Percentiles rank a stretch among this genome's conserved stretches.
These are phyloP conservation scores for Sphinx pinastri DNA, from an alignment of 2,888 invertebrate species.

Conservation along the genomic window DNA sequence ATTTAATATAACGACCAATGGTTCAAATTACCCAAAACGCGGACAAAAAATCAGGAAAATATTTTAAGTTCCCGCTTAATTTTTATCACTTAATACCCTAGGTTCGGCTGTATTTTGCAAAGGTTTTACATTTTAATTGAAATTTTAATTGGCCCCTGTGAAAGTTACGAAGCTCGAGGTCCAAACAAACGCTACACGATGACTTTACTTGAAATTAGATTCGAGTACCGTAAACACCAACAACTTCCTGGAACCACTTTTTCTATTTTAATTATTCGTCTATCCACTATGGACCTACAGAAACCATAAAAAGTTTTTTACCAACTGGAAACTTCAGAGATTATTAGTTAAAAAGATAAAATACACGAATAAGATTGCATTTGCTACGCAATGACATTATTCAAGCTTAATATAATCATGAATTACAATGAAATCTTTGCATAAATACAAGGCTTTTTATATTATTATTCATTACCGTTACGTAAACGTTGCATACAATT, in stretches of 20 bases:
- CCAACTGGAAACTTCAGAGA: background rate
- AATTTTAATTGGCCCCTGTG: slow-evolving; percentile 61
- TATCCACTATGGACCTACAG: too few relatives aligned
- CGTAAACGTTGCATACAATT: slow-evolving; percentile 14
- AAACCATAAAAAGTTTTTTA: too few relatives aligned
- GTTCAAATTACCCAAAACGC: too few relatives aligned
- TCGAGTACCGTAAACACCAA: slow-evolving; percentile 4
- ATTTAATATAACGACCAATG: too few relatives aligned
- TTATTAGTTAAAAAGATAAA: background rate
- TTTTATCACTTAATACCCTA: background rate
- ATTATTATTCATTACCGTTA: slow-evolving; percentile 1
- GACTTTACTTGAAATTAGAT: slow-evolving; percentile 18
- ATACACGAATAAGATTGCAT: background rate
- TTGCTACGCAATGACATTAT: background rate
- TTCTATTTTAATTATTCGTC: background rate
- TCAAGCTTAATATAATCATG: background rate
- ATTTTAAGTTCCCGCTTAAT: background rate
- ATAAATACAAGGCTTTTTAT: slow-evolving; percentile 4
- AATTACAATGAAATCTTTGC: background rate
- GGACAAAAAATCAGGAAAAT: too few relatives aligned
- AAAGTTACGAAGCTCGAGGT: slow-evolving; percentile 44
- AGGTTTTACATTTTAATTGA: slow-evolving; percentile 64
- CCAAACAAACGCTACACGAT: slow-evolving; percentile 23
- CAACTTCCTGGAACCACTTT: background rate
- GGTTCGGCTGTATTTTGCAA: slow-evolving; percentile 32